Evolutionary conservation across 2,888 invertebrate species (phyloP).

Genomic region (Dinocampus coccinellae): DNA sequence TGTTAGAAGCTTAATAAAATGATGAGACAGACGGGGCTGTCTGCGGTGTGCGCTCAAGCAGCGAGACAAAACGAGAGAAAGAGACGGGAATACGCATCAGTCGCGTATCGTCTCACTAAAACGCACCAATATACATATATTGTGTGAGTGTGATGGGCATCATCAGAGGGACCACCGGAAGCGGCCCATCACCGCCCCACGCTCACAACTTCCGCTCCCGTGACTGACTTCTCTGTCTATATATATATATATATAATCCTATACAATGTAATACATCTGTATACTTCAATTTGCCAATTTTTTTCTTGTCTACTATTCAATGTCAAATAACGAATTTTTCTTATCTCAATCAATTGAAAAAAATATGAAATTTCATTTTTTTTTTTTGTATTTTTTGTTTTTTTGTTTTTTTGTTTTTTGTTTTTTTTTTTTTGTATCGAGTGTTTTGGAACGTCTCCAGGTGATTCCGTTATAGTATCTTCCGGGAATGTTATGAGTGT

Average conservation of each 20-base stretch:
- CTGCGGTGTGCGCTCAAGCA: slow-evolving; percentile 51
- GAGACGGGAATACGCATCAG: slow-evolving; percentile 25
- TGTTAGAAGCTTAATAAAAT: slow-evolving; percentile 53
- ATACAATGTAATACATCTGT: background rate
- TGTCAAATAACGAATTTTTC: too few species aligned
- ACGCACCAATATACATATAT: background rate
- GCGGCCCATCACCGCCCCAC: slow-evolving; percentile 65
- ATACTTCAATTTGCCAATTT: background rate
- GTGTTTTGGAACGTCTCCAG: slow-evolving; percentile 53
- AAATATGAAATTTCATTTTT: too few species aligned
- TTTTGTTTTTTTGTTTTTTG: too few species aligned
- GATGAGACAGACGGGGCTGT: slow-evolving; percentile 57
- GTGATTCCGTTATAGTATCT: slow-evolving; percentile 37
- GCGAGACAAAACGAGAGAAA: slow-evolving; percentile 45
- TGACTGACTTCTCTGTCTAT: slow-evolving; percentile 39
- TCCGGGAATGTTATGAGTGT: slow-evolving; percentile 19
- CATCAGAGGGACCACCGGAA: slow-evolving; percentile 62
- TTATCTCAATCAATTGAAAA: too few species aligned
- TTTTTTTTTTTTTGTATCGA: too few species aligned
- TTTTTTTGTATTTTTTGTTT: too few species aligned
- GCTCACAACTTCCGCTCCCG: slow-evolving; percentile 61
- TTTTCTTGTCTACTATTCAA: background rate
- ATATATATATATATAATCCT: background rate
- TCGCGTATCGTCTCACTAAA: background rate
- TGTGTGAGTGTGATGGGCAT: slow-evolving; percentile 36